Conservation (phyloP, 2,797 vertebrate species). For the Catharus ustulatus region DNA sequence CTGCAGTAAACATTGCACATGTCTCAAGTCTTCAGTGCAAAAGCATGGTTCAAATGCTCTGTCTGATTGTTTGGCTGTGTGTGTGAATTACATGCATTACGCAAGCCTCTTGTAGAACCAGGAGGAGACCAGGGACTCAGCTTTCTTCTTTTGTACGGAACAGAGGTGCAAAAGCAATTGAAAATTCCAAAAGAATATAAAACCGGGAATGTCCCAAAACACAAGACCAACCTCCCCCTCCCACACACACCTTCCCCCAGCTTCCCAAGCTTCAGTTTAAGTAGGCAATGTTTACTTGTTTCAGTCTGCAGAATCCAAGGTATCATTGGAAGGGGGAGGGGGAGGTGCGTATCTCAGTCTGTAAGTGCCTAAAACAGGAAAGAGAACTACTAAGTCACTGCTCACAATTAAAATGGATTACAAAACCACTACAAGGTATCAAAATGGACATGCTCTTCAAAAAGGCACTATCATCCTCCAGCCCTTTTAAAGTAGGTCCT, state of each 20-base stretch:
- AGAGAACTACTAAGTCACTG: constrained; percentile 81
- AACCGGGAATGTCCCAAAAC: constrained; percentile 73
- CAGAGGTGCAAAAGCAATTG: constrained; percentile 72
- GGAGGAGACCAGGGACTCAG: constrained; percentile 73
- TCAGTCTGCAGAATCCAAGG: constrained; percentile 91
- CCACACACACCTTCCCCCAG: constrained; percentile 62
- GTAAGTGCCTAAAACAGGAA: constrained; percentile 92
- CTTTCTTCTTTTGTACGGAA: constrained; percentile 72
- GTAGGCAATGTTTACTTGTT: constrained; percentile 80
- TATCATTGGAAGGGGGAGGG: constrained; percentile 88
- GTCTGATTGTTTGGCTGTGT: constrained; percentile 72
- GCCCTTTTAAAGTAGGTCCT: constrained; percentile 16
- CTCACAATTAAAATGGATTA: constrained; percentile 68
- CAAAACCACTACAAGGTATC: constrained; percentile 70
- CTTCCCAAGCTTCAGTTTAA: constrained; percentile 82
- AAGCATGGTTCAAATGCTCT: constrained; percentile 70
- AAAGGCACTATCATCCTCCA: constrained; percentile 66
- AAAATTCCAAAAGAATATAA: constrained; percentile 75
- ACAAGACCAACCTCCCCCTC: constrained; percentile 65
- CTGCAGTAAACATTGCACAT: constrained; percentile 83
- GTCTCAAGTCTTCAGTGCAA: constrained; percentile 82
- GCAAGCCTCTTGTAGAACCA: constrained; percentile 74
- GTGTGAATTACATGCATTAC: constrained; percentile 70
- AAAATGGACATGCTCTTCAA: constrained; percentile 64
- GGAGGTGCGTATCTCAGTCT: constrained; percentile 90